Evolutionary conservation across 2,113 vertebrate species (phyloP).

Genomic region (Puffinus mauretanicus): DNA sequence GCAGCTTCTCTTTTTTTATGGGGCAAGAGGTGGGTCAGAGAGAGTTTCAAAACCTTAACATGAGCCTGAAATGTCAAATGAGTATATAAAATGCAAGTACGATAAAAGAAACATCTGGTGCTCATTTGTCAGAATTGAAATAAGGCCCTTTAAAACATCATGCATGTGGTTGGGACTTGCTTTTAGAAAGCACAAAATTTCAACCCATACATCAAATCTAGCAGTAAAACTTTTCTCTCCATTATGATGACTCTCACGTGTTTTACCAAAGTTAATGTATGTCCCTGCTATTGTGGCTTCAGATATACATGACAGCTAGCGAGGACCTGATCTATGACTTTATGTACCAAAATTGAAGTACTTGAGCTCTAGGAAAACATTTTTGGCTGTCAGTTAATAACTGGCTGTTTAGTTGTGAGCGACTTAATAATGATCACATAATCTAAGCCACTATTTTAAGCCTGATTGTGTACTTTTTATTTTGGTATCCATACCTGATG

Average conservation of each 20-base stretch:
- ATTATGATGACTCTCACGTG: background rate
- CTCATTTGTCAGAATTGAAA: slow-evolving; percentile 16
- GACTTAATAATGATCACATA: background rate
- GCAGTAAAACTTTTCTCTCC: background rate
- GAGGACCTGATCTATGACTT: background rate
- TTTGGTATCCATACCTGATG: background rate
- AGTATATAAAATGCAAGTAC: background rate
- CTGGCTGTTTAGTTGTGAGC: background rate
- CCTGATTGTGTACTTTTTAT: background rate
- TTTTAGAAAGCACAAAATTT: background rate
- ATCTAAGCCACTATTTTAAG: background rate
- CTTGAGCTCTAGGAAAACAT: background rate
- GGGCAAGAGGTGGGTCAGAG: background rate
- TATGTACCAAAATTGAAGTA: background rate
- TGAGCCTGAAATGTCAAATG: background rate
- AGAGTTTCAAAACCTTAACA: background rate
- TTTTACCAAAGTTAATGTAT: background rate
- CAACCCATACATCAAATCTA: background rate
- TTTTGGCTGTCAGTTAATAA: background rate
- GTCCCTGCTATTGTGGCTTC: background rate
- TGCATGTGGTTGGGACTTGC: background rate
- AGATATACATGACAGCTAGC: background rate
- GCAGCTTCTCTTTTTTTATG: background rate
- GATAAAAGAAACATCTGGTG: slow-evolving; percentile 7
- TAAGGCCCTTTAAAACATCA: slow-evolving; percentile 7